Evolutionary conservation across 2,888 invertebrate genomes (phyloP).

Genomic region (Nomada goodeniana): DNA sequence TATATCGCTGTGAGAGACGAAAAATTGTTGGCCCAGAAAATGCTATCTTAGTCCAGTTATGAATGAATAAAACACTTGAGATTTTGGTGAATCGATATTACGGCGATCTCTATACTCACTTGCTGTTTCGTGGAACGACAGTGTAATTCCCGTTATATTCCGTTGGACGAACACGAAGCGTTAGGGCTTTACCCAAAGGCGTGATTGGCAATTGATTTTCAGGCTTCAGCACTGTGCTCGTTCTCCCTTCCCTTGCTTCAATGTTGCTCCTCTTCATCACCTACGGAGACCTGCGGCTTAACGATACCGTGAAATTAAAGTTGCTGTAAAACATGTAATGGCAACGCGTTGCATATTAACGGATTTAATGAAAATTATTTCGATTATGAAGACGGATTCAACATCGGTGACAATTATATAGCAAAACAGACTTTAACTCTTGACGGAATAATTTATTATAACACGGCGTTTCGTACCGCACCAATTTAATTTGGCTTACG

Average conservation of each 20-base stretch:
- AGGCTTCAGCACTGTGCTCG: slow-evolving; percentile 76
- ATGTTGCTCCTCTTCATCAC: slow-evolving; percentile 56
- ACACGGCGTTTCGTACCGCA: no score
- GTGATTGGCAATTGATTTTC: slow-evolving; percentile 81
- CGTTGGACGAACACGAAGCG: slow-evolving; percentile 75
- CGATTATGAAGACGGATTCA: neutral
- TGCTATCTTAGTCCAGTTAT: neutral
- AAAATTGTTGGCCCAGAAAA: neutral
- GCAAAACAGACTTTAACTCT: no score
- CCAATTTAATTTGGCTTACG: no score
- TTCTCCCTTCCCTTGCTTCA: slow-evolving; percentile 47
- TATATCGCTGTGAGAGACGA: no score
- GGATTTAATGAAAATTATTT: neutral
- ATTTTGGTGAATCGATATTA: slow-evolving; percentile 73
- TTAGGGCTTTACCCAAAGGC: slow-evolving; percentile 77
- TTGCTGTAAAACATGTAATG: slow-evolving; percentile 3
- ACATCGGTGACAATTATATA: neutral
- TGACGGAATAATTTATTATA: no score
- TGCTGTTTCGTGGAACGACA: slow-evolving; percentile 70
- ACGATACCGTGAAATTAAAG: slow-evolving; percentile 30
- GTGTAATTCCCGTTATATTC: slow-evolving; percentile 77
- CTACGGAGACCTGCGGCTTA: slow-evolving; percentile 43
- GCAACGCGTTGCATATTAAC: neutral
- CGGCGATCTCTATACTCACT: slow-evolving; percentile 61
- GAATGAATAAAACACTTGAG: slow-evolving; percentile 27